Percentiles rank a stretch among this genome's conserved stretches.
These are phyloP conservation scores for Mythimna pallens DNA, from an alignment of 2,888 invertebrate genomes.

Conservation along the genomic window DNA sequence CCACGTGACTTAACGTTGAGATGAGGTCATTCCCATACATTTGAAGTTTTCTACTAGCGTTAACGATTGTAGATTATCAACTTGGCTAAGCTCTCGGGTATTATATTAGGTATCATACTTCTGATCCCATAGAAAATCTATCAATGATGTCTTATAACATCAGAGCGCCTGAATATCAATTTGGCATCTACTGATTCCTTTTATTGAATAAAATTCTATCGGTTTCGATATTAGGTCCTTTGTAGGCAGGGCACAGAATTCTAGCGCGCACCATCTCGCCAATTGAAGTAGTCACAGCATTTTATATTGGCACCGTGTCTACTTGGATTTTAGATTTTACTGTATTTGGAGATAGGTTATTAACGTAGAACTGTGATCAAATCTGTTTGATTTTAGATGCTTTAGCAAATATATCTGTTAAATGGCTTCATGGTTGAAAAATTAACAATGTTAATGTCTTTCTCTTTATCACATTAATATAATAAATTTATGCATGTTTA, in stretches of 20 bases:
- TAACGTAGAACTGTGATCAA: not conserved
- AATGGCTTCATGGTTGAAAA: not conserved
- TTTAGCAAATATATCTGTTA: not conserved
- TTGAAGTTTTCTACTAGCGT: too few species aligned
- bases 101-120: not conserved
- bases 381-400: not conserved
- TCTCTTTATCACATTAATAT: too few species aligned
- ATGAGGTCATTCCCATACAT: too few species aligned
- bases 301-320: slow-evolving; percentile 61
- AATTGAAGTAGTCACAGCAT: slow-evolving; percentile 59
- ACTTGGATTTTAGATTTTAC: slow-evolving; percentile 28
- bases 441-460: not conserved
- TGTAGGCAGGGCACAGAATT: slow-evolving; percentile 48
- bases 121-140: not conserved
- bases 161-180: slow-evolving; percentile 31
- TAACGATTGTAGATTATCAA: too few species aligned
- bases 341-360: slow-evolving; percentile 20
- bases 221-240: slow-evolving; percentile 46
- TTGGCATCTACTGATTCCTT: slow-evolving; percentile 16
- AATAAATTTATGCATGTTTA: too few species aligned
- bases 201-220: slow-evolving; percentile 36
- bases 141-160: not conserved
- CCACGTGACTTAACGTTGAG: too few species aligned
- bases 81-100: too few species aligned
- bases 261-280: slow-evolving; percentile 49